A percentile compares a stretch with the other conserved stretches of the same genome.
Evolutionary conservation across 2,888 invertebrate genomes (phyloP).

Genomic region (Apodemia duryi): DNA sequence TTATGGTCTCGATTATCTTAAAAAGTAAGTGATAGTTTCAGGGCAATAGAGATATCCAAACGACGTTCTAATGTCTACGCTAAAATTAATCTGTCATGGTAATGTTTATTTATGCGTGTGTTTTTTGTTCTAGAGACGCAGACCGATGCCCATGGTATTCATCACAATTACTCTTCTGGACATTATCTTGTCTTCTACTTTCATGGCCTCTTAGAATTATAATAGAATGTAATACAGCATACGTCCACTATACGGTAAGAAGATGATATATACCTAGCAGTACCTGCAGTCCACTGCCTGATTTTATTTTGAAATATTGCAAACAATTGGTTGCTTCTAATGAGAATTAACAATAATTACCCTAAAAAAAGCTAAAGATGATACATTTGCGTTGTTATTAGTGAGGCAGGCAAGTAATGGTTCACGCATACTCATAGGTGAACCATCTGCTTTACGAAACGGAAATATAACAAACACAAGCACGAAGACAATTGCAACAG

Average conservation of each 20-base stretch:
- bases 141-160: conserved; percentile 82
- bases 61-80: no score
- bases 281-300: no score
- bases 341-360: no score
- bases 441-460: not conserved
- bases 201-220: conserved; percentile 91
- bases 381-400: no score
- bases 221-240: conserved; percentile 89
- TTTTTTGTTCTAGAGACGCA: conserved; percentile 55
- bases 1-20: no score
- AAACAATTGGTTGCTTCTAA: no score
- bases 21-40: not conserved
- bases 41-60: no score
- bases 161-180: conserved; percentile 86
- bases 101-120: not conserved
- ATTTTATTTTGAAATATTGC: no score
- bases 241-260: conserved; percentile 87
- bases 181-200: conserved; percentile 84
- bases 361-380: no score
- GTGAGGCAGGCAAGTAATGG: no score
- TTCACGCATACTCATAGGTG: not conserved
- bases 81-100: not conserved
- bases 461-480: no score
- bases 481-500: no score
- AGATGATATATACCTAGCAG: not conserved